phyloP scores from a whole-genome alignment of 1,140 invertebrate species.

The Colletes latitarsis region DNA sequence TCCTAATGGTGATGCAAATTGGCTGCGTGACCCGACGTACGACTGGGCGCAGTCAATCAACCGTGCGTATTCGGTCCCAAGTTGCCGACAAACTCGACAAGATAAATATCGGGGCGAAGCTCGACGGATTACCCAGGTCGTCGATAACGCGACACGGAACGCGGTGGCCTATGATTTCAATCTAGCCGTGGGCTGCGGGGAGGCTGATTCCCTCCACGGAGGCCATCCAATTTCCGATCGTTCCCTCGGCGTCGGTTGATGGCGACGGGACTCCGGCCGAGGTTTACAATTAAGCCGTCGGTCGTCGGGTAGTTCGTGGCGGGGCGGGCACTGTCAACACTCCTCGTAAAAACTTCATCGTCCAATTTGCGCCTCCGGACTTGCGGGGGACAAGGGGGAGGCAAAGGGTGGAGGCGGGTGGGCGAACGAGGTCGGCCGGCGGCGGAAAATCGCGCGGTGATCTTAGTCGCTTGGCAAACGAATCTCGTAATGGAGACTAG shows the following conservation, averaged over 20 bases:
- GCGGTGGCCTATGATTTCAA: conserved; percentile 60
- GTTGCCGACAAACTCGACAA: conserved; percentile 52
- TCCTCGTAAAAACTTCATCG: conserved; percentile 58
- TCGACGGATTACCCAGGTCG: conserved; percentile 56
- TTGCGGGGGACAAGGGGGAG: not conserved
- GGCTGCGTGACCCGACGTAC: conserved; percentile 21
- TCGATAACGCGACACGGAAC: conserved; percentile 36
- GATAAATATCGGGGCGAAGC: conserved; percentile 59
- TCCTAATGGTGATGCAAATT: conserved; percentile 40
- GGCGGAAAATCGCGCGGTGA: conserved; percentile 45
- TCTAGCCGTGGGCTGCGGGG: conserved; percentile 49
- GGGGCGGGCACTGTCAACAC: conserved; percentile 43
- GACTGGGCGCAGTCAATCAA: conserved; percentile 29
- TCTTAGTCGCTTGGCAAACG: conserved; percentile 45
- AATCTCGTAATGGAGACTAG: conserved; percentile 45
- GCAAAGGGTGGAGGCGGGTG: too few relatives aligned
- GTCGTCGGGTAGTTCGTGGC: conserved; percentile 24
- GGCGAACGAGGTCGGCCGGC: not conserved
- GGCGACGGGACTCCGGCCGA: conserved; percentile 50
- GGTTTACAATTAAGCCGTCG: conserved; percentile 62
- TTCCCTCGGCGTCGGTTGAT: conserved; percentile 50
- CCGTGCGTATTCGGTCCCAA: conserved; percentile 11
- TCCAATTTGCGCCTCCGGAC: conserved; percentile 52
- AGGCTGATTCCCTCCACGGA: conserved; percentile 32
- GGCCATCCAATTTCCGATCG: conserved; percentile 65